phyloP scores from a whole-genome alignment of 2,888 invertebrate genomes.

The Mongoloraphidia duomilia region DNA sequence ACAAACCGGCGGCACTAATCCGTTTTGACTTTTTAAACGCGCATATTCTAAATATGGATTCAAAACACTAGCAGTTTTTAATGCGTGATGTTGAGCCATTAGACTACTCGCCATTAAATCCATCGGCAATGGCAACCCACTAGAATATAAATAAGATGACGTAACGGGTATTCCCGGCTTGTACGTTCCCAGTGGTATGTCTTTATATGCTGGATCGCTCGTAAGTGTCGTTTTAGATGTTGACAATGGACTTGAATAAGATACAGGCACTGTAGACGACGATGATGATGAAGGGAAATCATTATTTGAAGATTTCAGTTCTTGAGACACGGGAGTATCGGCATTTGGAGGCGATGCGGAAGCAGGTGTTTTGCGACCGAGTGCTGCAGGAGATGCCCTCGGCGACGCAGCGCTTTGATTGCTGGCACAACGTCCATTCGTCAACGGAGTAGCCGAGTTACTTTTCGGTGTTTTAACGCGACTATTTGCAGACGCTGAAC shows the following conservation, averaged over 20 bases:
- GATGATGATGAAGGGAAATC: no score
- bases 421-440: conserved; percentile 48
- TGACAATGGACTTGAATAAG: conserved; percentile 34
- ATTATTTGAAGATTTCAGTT: conserved; percentile 10
- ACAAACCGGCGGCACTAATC: conserved; percentile 62
- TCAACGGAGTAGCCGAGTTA: conserved; percentile 33
- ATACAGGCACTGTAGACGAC: no score
- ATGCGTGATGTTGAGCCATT: conserved; percentile 60
- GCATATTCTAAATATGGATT: conserved; percentile 79
- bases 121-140: conserved; percentile 51
- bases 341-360: conserved; percentile 31
- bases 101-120: conserved; percentile 64
- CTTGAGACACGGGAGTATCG: conserved; percentile 32
- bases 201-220: conserved; percentile 52
- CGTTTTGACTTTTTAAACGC: conserved; percentile 59
- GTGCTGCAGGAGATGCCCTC: conserved; percentile 39
- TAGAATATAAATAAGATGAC: conserved; percentile 42
- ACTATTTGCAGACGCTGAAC: conserved; percentile 28
- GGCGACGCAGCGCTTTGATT: conserved; percentile 64
- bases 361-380: conserved; percentile 41
- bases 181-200: conserved; percentile 45
- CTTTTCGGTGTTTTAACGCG: conserved; percentile 44
- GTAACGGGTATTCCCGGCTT: conserved; percentile 45
- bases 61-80: conserved; percentile 50
- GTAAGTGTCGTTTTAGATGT: conserved; percentile 44